Evolutionary conservation across 2,113 vertebrate genomes (phyloP), one percentile per base, ranked within the genome.

Genomic region (Ammodytes dubius): DNA sequence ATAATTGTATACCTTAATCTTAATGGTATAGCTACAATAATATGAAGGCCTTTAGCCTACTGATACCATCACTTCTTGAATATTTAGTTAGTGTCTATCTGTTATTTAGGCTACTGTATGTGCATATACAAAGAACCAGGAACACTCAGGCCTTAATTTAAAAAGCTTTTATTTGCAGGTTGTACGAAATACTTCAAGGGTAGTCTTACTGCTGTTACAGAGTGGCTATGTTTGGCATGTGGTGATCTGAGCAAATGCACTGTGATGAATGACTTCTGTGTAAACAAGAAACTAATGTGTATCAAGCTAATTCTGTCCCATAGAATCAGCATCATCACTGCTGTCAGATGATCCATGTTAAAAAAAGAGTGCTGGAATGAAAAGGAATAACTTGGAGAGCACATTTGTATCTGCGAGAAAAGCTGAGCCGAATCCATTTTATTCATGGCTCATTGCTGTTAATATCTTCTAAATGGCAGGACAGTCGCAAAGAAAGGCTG

Each of bases 121-220:
- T 56, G 6, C 3, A 77, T 47, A n/a, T 74, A n/a, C 12, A 73
- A 80, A 82, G 5, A 75, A 77, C 15, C 14, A 53, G 64, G 8
- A 81, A 8, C 6, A 17, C 54, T 64, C 52, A 42, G 43, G 56
- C 19, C 17, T 83, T 82, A n/a, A 80, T 61, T 89, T 13, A 67
- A 91, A 88, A 87, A 70, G 66, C 69, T 74, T 92, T 92, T 90
- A 93, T 89, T 89, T 75, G 79, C 75, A 87, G 53, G 58, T 76
- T 66, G 39, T 82, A 13, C 35, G 76, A 81, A 60, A 40, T 79
- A 74, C 77, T 89, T 90, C 73, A 70, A 50, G 40, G 46, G 4
- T 64, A 10, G 10, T 19, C 10, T 50, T 64, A 45, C 63, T 49
- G 39, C 64, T 71, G 65, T 39, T 14, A 39, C 45, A 60, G 74